A percentile compares a stretch with the other conserved stretches of the same genome.
These are phyloP conservation scores for Sicus ferrugineus DNA, from an alignment of 2,888 invertebrate species.

Conservation along the genomic window DNA sequence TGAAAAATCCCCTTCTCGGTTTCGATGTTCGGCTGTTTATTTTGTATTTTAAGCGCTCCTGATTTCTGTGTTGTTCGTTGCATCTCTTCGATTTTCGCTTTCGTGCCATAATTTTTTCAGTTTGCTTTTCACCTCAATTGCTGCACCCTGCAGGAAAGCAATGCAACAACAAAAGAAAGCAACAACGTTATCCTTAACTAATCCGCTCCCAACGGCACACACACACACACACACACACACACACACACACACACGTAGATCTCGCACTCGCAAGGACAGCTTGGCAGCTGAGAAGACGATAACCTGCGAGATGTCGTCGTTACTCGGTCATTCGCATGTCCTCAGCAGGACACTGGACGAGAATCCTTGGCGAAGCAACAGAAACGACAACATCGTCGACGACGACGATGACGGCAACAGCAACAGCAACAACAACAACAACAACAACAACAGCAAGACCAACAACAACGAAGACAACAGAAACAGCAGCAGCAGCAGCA, in stretches of 20 bases:
- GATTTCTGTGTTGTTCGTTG: not conserved
- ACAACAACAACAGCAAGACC: conserved; percentile 12
- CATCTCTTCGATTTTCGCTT: not conserved
- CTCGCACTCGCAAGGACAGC: conserved; percentile 29
- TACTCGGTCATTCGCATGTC: conserved; percentile 55
- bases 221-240: not conserved
- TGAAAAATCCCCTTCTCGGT: too few relatives aligned
- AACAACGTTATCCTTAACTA: not conserved
- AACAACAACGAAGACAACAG: too few relatives aligned
- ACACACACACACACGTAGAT: not conserved
- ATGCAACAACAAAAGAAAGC: not conserved
- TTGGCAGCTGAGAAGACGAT: conserved; percentile 40
- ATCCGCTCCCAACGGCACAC: not conserved
- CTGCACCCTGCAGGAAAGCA: not conserved
- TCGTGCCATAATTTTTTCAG: not conserved
- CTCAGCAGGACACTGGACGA: conserved; percentile 46
- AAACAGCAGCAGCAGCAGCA: conserved; percentile 25
- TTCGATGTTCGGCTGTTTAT: too few relatives aligned
- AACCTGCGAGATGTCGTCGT: conserved; percentile 48
- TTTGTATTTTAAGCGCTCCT: too few relatives aligned
- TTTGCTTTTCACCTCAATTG: not conserved
- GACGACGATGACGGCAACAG: not conserved
- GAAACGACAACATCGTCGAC: not conserved
- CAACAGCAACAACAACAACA: conserved; percentile 5
- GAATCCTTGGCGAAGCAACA: conserved; percentile 45